Evolutionary conservation across 2,797 vertebrate genomes (phyloP), one percentile per base, ranked within the genome.

Genomic region (Hybognathus amarus): DNA sequence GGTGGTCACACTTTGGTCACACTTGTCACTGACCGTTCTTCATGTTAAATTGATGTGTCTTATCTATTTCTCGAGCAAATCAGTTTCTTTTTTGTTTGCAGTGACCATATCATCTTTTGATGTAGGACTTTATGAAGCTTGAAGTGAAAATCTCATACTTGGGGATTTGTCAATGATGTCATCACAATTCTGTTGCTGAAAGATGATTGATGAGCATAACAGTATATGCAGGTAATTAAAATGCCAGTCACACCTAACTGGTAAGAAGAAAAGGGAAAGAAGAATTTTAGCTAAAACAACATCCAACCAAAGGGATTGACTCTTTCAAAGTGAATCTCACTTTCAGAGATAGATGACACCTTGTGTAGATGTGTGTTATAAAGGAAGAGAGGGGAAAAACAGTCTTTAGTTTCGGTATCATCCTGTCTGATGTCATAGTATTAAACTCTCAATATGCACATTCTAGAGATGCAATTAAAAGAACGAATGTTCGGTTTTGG

Each of bases 171-270:
- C 92, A 92, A 83, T 87, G 91, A 90, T 94, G 86, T 95, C 93
- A 92, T 95, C 93, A 94, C 92, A 90, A 85, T 95, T 96, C 92
- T 93, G 89, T 93, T 87, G 82, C 92, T 92, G 92, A 93, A 90
- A 90, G 88, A 91, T 94, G 94, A 95, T 91, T 40, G 92, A 95
- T 95, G 93, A 93, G 92, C 94, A 94, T 95, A 94, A 94, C 94
- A 93, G 94, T 92, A 80, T 92, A 93, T 93, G 91, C 38, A 92
- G 85, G 91, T 91, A 93, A 92, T 94, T 92, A 83, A 89, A 91
- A 93, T 91, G 93, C 91, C 94, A 94, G 93, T 95, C 94, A 93
- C 91, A 94, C 92, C 93, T 88, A 89, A 93, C 93, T 87, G 92
- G 94, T 92, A 93, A 91, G 92, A 93, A 93, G 90, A 89, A 84